Percentiles rank a stretch among this genome's conserved stretches.
Conservation (phyloP, 2,797 vertebrate genomes). For the Borostomias antarcticus region DNA sequence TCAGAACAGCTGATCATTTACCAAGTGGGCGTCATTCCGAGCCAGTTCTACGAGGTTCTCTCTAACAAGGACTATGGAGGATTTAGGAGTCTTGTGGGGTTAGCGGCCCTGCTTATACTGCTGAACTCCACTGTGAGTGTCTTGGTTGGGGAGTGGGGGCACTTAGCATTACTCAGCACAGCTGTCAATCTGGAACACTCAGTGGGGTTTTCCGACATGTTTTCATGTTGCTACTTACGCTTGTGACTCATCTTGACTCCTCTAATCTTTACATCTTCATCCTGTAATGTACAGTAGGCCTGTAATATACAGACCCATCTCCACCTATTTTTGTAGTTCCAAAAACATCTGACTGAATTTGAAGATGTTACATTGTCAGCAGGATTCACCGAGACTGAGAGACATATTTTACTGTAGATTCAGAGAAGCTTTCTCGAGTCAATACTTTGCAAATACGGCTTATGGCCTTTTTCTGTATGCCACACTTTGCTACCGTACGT, state of each 20-base stretch:
- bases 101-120: slow-evolving; percentile 83
- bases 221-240: background rate
- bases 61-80: slow-evolving; percentile 81
- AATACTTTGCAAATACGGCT: no score
- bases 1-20: slow-evolving; percentile 95
- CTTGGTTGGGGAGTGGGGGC: background rate
- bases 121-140: slow-evolving; percentile 87
- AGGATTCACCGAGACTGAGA: no score
- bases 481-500: no score
- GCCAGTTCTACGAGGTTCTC: slow-evolving; percentile 90
- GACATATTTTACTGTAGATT: no score
- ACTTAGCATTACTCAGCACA: no score
- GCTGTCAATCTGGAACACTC: no score
- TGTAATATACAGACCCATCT: background rate
- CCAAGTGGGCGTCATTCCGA: slow-evolving; percentile 94
- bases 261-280: no score
- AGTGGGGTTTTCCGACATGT: no score
- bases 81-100: slow-evolving; percentile 80
- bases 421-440: no score
- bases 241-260: background rate
- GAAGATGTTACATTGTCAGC: no score
- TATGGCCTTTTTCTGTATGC: no score
- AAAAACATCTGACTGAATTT: background rate
- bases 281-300: slow-evolving; percentile 19
- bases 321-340: background rate